Base-by-base conservation (phyloP, 2,888 invertebrate species). In the Melanophora roralis region DNA sequence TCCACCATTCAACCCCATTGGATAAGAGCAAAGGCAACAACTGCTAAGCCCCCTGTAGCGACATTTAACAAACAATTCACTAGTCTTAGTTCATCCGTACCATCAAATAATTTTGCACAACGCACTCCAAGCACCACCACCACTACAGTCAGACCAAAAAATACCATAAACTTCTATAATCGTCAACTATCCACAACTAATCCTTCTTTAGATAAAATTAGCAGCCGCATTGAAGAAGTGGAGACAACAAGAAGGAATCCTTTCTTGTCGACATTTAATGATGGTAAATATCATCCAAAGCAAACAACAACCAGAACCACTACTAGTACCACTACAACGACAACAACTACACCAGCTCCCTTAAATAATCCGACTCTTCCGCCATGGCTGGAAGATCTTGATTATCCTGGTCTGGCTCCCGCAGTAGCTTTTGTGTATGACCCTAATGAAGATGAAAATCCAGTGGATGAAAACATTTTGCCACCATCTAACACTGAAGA, bases 331-430 rank as follows among this genome's bases (percentile, higher is more conserved):
- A 82, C 72, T 8, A 78, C 84, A 0, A 68, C 80, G 19, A 80
- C 85, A 0, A 84, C 86, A 1, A 84, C 84, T 7, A 82, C 84
- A 11, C 40, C 84, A 8, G 43, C 81, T 34, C 43, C 82, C 2
- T 60, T 80, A 7, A 60, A 82, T 4, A 86, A 87, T 21, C 83
- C 87, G 11, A 89, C 89, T 0, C 67, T 89, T 27, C 89, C 89
- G 5, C 79, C 88, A 19, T 89, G 89, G 89, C 73, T 89, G 57
- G 81, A 78, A 6, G 87, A 85, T 71, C 87, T 88, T n/a, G 89
- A 89, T 67, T 89, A 88, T 83, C 84, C 89, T 8, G 88, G 88
- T 82, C 82, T 89, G 12, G 89, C 86, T 16, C 88, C 89, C 8
- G 89, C 87, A n/a, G 89, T 89, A 1, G 87, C 89, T 11, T 89